Evolutionary conservation across 2,113 vertebrate species (phyloP), one percentile per base, ranked within the genome.

Genomic region (Pogona vitticeps): DNA sequence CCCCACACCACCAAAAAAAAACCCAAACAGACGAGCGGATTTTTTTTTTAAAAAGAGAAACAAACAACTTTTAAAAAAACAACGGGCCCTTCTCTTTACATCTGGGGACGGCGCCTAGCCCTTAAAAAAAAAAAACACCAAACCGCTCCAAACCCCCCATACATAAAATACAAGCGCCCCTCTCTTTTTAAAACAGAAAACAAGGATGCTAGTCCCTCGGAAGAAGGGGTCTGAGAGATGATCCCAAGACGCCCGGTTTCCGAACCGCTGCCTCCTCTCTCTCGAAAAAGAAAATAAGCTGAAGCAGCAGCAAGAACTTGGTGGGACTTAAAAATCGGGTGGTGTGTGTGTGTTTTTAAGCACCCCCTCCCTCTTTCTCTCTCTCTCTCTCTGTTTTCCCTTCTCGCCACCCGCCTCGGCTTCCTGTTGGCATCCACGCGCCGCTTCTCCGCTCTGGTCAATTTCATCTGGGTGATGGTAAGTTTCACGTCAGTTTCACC

Each of bases 391-490:
- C 10, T 52, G 5, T 52, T 52, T 52, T 10, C 46, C 46, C 23
- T 31, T 63, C 76, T 71, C 52, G 40, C 75, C 59, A 12, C 73
- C 73, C 76, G 73, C 59, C 23, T 26, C 13, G 75, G 38, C 40
- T 76, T 59, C 89, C 46, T 58, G 84, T 71, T 63, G 67, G 89
- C 82, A 71, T 83, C 86, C 38, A 85, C 78, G 42, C 61, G 46
- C 46, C 10, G 79, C 38, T 20, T 71, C 17, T 73, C 82, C 83
- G 80, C 82, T 79, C 83, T 82, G 86, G 95, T 95, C 94, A 92
- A 94, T 96, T 95, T 94, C 88, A 94, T 95, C 92, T 92, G 92
- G 75, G 95, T 96, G 46, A 97, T 97, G 97, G 97, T 97, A 97
- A 92, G 94, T 95, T 93, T 84, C 83, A 3, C 13, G 82, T 56